These are phyloP conservation scores for Anadara kagoshimensis DNA, from an alignment of 1,140 invertebrate species.

Conservation along the genomic window DNA sequence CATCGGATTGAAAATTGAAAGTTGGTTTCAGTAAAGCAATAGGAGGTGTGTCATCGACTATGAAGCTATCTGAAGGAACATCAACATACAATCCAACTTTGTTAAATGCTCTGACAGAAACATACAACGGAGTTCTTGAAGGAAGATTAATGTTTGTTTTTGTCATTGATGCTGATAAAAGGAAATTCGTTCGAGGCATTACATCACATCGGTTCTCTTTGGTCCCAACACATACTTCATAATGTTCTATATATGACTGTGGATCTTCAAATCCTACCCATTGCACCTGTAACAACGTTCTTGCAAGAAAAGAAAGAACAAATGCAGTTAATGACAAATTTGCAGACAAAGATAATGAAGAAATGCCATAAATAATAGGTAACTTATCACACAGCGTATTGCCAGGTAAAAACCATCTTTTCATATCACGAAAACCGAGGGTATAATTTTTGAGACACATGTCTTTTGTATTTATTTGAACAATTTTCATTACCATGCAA, in stretches of 20 bases:
- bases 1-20: not conserved
- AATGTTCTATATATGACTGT: slow-evolving; percentile 50
- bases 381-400: too few relatives aligned
- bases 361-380: too few relatives aligned
- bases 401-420: too few relatives aligned
- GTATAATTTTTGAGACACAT: too few relatives aligned
- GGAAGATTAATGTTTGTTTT: slow-evolving; percentile 37
- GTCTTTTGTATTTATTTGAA: too few relatives aligned
- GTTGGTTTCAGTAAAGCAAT: slow-evolving; percentile 9
- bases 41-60: slow-evolving; percentile 43
- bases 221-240: slow-evolving; percentile 44
- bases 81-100: slow-evolving; percentile 32
- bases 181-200: slow-evolving; percentile 6
- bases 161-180: slow-evolving; percentile 23
- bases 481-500: too few relatives aligned
- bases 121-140: slow-evolving; percentile 23
- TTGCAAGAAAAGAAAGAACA: slow-evolving; percentile 10
- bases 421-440: too few relatives aligned
- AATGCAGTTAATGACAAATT: too few relatives aligned
- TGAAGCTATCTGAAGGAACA: slow-evolving; percentile 41
- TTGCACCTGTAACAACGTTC: slow-evolving; percentile 23
- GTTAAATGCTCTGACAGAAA: slow-evolving; percentile 45
- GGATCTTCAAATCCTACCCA: slow-evolving; percentile 56
- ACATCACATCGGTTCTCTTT: slow-evolving; percentile 30
- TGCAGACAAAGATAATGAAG: too few relatives aligned